phyloP scores from a whole-genome alignment of 2,797 vertebrate species.

The Synaphobranchus kaupii region DNA sequence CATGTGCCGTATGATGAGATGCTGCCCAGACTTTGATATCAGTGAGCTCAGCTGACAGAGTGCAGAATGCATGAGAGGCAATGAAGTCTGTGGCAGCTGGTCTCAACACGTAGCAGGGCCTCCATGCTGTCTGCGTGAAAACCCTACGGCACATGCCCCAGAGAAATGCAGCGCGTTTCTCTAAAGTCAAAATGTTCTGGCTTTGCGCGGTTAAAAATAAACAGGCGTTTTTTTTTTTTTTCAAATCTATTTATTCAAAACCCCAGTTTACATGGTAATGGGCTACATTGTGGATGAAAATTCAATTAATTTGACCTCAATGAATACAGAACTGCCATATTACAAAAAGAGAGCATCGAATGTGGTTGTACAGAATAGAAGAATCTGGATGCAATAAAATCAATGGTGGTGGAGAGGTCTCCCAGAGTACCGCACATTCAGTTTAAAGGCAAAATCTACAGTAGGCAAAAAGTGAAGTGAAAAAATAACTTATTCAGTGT shows the following conservation, averaged over 20 bases:
- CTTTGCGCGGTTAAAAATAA: background rate
- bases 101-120: slow-evolving; percentile 38
- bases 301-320: background rate
- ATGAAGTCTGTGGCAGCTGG: slow-evolving; percentile 50
- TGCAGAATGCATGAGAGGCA: slow-evolving; percentile 44
- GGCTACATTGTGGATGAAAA: background rate
- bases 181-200: slow-evolving; percentile 34
- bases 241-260: background rate
- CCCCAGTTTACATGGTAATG: background rate
- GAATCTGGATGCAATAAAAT: background rate
- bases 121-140: slow-evolving; percentile 43
- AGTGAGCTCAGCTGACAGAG: slow-evolving; percentile 33
- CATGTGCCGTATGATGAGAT: slow-evolving; percentile 2
- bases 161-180: background rate
- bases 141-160: slow-evolving; percentile 33
- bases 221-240: background rate
- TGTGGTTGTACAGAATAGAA: background rate
- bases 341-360: background rate
- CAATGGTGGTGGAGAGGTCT: background rate
- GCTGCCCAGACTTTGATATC: slow-evolving; percentile 36
- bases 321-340: background rate
- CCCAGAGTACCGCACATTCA: background rate
- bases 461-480: background rate
- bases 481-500: background rate
- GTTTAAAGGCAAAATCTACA: background rate